Conservation (phyloP, 1,140 invertebrate species). For the Gryon sp. region DNA sequence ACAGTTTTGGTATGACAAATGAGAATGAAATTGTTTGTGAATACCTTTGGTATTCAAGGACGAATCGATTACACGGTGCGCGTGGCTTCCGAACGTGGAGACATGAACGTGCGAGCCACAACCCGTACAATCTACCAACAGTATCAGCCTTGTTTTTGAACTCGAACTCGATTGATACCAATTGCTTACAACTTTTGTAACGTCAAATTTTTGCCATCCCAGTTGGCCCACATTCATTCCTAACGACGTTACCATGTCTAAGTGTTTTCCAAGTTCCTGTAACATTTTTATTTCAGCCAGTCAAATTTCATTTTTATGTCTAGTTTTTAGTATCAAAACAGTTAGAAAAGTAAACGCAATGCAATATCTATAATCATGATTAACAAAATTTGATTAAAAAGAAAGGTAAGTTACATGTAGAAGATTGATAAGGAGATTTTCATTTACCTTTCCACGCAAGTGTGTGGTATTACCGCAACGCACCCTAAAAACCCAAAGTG, state of each 20-base stretch:
- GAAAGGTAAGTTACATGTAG: too few relatives aligned
- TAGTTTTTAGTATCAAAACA: too few relatives aligned
- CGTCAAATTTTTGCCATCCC: constrained; percentile 93
- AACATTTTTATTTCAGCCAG: constrained; percentile 11
- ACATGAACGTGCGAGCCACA: constrained; percentile 87
- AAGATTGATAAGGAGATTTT: too few relatives aligned
- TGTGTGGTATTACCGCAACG: constrained; percentile 81
- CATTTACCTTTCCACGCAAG: constrained; percentile 81
- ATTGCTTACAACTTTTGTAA: constrained; percentile 86
- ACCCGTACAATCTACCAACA: constrained; percentile 91
- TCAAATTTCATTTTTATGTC: too few relatives aligned
- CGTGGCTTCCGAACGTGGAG: constrained; percentile 75
- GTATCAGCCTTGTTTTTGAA: constrained; percentile 83
- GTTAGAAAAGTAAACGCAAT: too few relatives aligned
- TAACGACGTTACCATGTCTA: constrained; percentile 85
- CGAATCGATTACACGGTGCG: constrained; percentile 74
- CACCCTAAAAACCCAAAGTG: constrained; percentile 85
- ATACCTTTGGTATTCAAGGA: constrained; percentile 76
- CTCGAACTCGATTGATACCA: constrained; percentile 83
- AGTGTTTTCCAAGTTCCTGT: constrained; percentile 75
- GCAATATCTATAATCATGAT: too few relatives aligned
- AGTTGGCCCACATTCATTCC: constrained; percentile 84
- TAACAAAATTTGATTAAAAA: too few relatives aligned
- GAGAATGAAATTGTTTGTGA: constrained; percentile 29
- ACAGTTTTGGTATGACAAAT: constrained; percentile 24